These are phyloP conservation scores for Lineus longissimus DNA, from an alignment of 1,140 invertebrate genomes.

Conservation along the genomic window DNA sequence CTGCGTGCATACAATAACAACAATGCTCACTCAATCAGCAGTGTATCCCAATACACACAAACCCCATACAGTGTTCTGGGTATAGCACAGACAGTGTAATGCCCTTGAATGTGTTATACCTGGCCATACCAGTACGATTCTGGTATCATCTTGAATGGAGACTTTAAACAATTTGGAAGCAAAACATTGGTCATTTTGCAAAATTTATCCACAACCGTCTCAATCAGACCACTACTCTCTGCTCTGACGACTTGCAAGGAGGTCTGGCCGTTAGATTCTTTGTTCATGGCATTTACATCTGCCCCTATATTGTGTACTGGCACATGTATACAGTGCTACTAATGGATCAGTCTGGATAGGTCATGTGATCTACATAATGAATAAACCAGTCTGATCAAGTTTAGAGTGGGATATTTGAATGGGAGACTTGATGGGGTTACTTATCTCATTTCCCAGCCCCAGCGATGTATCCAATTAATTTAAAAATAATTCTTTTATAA, in stretches of 20 bases:
- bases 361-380: neutral
- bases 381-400: neutral
- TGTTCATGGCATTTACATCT: too few species aligned
- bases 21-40: too few species aligned
- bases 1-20: too few species aligned
- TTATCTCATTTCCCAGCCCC: too few species aligned
- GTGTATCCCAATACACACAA: too few species aligned
- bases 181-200: neutral
- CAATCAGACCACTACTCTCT: neutral
- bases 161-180: neutral
- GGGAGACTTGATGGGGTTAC: too few species aligned
- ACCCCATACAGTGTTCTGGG: too few species aligned
- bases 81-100: too few species aligned
- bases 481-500: too few species aligned
- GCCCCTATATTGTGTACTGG: neutral
- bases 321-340: neutral
- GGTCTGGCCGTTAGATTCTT: neutral
- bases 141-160: neutral
- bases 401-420: too few species aligned
- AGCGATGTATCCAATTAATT: too few species aligned
- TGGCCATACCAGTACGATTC: neutral
- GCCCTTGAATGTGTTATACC: too few species aligned
- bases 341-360: slow-evolving; percentile 6
- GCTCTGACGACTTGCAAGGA: neutral
- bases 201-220: neutral